These are phyloP conservation scores for Ailuropoda melanoleuca DNA, from an alignment of 2,113 vertebrate genomes.

Conservation along the genomic window DNA sequence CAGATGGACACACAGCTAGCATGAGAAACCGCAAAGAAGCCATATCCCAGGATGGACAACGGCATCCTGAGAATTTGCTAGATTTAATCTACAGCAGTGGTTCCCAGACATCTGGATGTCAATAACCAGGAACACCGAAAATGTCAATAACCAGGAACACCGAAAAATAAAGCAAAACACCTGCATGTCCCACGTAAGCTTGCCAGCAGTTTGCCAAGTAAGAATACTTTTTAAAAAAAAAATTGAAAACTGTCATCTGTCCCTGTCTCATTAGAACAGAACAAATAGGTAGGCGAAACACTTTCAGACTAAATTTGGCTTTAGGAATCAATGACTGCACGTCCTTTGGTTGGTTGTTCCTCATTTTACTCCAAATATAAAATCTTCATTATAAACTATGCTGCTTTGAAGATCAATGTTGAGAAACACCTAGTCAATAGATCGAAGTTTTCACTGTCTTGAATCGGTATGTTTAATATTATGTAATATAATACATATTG, in stretches of 20 bases:
- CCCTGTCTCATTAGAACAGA: not conserved
- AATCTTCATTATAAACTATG: not conserved
- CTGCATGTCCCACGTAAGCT: not conserved
- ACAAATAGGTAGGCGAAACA: not conserved
- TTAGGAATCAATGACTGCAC: not conserved
- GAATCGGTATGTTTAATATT: not conserved
- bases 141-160: not conserved
- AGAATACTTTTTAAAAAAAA: not conserved
- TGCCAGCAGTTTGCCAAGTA: not conserved
- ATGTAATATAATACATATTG: not conserved
- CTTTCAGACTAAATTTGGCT: not conserved
- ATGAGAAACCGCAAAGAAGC: not conserved
- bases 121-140: not conserved
- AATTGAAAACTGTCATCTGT: not conserved
- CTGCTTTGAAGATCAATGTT: not conserved
- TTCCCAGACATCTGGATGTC: not conserved
- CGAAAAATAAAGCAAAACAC: conserved; percentile 14
- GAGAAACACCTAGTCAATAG: not conserved
- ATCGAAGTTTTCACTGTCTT: not conserved
- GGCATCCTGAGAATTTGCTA: not conserved
- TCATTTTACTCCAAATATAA: not conserved
- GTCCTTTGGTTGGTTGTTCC: not conserved
- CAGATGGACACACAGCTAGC: not conserved
- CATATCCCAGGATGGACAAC: not conserved
- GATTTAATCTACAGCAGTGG: not conserved